A percentile compares a stretch with the other conserved stretches of the same genome.
Evolutionary conservation across 92 coral and sea anemone species (phyloP).

Genomic region (Desmophyllum pertusum): DNA sequence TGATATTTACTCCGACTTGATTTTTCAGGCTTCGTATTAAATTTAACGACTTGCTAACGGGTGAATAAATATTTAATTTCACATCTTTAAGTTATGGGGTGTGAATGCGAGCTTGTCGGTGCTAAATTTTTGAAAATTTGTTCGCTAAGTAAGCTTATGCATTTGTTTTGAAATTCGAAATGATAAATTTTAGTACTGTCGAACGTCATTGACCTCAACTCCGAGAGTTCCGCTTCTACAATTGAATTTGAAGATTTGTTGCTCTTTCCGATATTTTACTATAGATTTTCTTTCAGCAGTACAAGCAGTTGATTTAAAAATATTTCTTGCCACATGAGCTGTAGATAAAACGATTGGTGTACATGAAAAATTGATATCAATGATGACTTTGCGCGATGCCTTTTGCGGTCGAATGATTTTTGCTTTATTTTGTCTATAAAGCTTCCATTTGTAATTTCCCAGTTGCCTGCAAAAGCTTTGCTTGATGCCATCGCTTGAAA

Average conservation of each 20-base stretch:
- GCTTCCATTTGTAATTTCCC: not conserved
- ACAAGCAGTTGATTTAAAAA: not conserved
- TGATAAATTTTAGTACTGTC: not conserved
- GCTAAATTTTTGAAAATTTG: slow-evolving; percentile 15
- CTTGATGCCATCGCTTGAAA: slow-evolving; percentile 1
- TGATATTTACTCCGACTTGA: not conserved
- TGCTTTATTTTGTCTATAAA: not conserved
- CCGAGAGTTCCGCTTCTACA: slow-evolving; percentile 21
- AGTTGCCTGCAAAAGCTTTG: not conserved
- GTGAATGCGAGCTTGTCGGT: slow-evolving; percentile 26
- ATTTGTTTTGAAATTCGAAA: slow-evolving; percentile 10
- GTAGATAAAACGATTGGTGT: not conserved
- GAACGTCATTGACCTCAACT: slow-evolving; percentile 24
- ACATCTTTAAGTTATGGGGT: slow-evolving; percentile 19
- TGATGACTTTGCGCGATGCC: too few relatives aligned
- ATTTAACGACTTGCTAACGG: slow-evolving; percentile 30
- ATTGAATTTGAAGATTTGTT: slow-evolving; percentile 28
- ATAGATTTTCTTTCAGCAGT: not conserved
- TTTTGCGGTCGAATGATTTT: not conserved
- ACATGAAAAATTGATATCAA: not conserved
- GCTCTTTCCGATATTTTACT: not conserved
- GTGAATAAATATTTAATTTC: slow-evolving; percentile 33
- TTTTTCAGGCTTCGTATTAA: slow-evolving; percentile 16
- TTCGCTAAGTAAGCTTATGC: not conserved
- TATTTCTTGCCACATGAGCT: not conserved